Evolutionary conservation across 1,140 invertebrate genomes (phyloP).

Genomic region (Cyclargus thomasi): DNA sequence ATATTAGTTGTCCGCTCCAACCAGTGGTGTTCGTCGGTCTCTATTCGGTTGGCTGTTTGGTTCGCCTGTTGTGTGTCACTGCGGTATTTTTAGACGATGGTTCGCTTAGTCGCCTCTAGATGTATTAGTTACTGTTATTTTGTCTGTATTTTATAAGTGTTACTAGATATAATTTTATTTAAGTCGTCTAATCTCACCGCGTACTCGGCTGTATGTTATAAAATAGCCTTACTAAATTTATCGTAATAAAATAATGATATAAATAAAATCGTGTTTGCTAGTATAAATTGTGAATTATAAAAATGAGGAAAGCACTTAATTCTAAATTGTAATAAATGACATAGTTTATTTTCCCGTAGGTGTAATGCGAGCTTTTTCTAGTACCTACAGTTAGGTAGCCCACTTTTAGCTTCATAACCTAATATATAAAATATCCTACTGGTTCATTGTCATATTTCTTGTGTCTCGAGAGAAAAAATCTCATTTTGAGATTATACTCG

Average conservation of each 20-base stretch:
- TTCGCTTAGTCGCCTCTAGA: conserved; percentile 16
- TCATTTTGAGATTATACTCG: no score
- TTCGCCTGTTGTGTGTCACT: conserved; percentile 20
- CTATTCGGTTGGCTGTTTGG: conserved; percentile 9
- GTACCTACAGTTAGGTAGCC: conserved; percentile 19
- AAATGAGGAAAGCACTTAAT: conserved; percentile 64
- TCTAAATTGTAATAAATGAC: conserved; percentile 73
- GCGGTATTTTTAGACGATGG: conserved; percentile 23
- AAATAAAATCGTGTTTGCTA: conserved; percentile 47
- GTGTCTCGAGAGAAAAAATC: neutral
- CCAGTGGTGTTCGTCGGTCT: neutral
- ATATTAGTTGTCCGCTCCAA: no score
- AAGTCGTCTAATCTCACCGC: conserved; percentile 38
- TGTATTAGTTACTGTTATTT: conserved; percentile 19
- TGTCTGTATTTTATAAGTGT: conserved; percentile 24
- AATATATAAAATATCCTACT: neutral
- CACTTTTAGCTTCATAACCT: conserved; percentile 16
- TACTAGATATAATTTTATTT: conserved; percentile 23
- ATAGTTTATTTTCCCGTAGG: conserved; percentile 45
- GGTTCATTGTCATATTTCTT: neutral
- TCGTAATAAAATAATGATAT: conserved; percentile 45
- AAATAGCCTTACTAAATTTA: conserved; percentile 72
- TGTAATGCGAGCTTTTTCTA: conserved; percentile 27
- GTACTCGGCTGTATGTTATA: conserved; percentile 49
- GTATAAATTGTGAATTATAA: conserved; percentile 68